A percentile compares a stretch with the other conserved stretches of the same genome.
These are phyloP conservation scores for Dasypus novemcinctus DNA, from an alignment of 2,113 vertebrate genomes.

Conservation along the genomic window DNA sequence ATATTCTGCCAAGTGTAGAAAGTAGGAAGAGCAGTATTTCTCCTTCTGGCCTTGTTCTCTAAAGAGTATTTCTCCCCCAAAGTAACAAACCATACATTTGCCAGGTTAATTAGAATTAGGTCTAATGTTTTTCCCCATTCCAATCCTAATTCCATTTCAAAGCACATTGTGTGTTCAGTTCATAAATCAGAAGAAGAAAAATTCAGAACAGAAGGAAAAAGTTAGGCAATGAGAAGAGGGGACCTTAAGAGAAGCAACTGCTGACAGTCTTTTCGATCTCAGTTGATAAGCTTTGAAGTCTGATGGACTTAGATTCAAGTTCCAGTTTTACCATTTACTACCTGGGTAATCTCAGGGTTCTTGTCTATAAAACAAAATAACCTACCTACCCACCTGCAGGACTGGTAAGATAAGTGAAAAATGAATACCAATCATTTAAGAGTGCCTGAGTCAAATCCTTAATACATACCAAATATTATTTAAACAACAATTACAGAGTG, in stretches of 20 bases:
- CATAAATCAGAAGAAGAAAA: neutral
- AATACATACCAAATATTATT: neutral
- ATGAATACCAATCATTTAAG: neutral
- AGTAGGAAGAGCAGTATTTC: neutral
- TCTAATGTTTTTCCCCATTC: neutral
- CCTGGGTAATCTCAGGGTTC: neutral
- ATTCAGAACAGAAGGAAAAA: neutral
- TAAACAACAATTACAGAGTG: neutral
- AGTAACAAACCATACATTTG: neutral
- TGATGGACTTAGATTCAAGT: neutral
- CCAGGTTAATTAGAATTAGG: slow-evolving; percentile 41
- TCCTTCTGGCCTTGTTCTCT: neutral
- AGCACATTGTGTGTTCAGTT: neutral
- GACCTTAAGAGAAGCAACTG: neutral
- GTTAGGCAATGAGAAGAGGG: neutral
- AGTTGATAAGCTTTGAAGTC: neutral
- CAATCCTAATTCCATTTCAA: neutral
- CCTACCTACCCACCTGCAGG: neutral
- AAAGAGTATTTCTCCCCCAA: neutral
- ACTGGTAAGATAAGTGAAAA: neutral
- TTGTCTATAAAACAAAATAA: slow-evolving; percentile 33
- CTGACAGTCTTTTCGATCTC: neutral
- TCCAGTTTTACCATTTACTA: neutral
- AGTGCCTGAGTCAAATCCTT: neutral
- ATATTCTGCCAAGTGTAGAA: neutral